Conservation (phyloP, 2,888 invertebrate genomes). For the Amphipoea oculea region DNA sequence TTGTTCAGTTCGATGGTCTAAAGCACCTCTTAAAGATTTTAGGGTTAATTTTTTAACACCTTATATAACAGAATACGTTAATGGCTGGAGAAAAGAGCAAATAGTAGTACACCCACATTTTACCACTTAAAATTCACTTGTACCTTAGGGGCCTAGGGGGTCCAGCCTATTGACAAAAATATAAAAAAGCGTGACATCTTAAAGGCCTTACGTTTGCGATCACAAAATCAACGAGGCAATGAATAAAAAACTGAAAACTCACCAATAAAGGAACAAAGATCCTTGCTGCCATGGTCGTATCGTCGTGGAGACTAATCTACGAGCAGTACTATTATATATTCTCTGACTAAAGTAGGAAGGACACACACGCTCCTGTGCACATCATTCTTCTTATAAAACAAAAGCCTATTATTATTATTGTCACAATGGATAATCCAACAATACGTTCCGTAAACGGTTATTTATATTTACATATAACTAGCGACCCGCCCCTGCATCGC, state of each 20-base stretch:
- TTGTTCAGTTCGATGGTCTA: too few relatives aligned
- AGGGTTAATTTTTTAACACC: too few relatives aligned
- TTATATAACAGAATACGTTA: not conserved
- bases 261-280: constrained; percentile 20
- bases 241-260: constrained; percentile 10
- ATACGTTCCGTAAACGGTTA: not conserved
- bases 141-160: too few relatives aligned
- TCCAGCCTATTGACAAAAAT: too few relatives aligned
- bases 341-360: not conserved
- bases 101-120: not conserved
- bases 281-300: constrained; percentile 9
- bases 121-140: not conserved
- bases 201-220: not conserved
- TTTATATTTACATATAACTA: too few relatives aligned
- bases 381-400: constrained; percentile 23
- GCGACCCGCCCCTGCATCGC: too few relatives aligned
- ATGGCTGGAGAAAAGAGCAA: not conserved
- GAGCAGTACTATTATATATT: too few relatives aligned
- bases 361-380: too few relatives aligned
- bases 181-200: too few relatives aligned
- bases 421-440: constrained; percentile 29
- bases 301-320: not conserved
- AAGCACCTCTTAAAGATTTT: too few relatives aligned
- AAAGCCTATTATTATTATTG: constrained; percentile 27
- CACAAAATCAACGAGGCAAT: not conserved